Base-by-base conservation (phyloP, 2,888 invertebrate genomes). In the Megastigmus dorsalis region DNA sequence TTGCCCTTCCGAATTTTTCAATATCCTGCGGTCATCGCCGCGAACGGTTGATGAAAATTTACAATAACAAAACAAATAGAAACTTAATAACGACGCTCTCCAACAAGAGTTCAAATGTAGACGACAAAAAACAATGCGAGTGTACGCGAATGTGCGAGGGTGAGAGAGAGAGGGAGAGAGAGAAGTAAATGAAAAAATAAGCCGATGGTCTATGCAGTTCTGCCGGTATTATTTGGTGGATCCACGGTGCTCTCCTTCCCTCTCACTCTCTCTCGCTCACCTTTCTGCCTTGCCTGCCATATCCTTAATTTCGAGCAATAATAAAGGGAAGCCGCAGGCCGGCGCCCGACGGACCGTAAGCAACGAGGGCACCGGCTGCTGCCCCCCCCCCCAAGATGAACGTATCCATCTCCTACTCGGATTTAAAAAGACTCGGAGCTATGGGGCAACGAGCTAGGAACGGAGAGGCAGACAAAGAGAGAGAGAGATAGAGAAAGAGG, bases 281-380 rank as follows among this genome's bases (percentile, higher is more conserved):
- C 15, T 0, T 6, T 2, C 52, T 28, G 10, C 33, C 2, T 15
- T 7, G 23, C 26, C 54, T 7, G 23, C 26, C 54, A 45, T 55
- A 48, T 74, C 41, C 73, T 77, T 79, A 79, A 81, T 81, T 82
- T 78, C 78, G 78, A 77, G 60, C 77, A 80, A 81, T 80, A 81
- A 80, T 80, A 80, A 80, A 80, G 79, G 78, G 75, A 79, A 78
- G 78, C 80, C 79, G 57, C 80, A 75, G 76, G 54, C 70, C 41
- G 23, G 68, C 59, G 65, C 9, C 26, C 57, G 66, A 28, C 80
- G 76, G 78, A 77, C 77, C 81, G 80, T 80, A 80, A 80, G 80
- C 83, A 75, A 69, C 72, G 57, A 70, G 62, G 50, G 45, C 74
- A 67, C 67, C 73, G 74, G 78, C 55, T 76, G 74, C 69, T 52